Evolutionary conservation across 2,888 invertebrate species (phyloP), one percentile per base, ranked within the genome.

Genomic region (Nymphalis c-album): DNA sequence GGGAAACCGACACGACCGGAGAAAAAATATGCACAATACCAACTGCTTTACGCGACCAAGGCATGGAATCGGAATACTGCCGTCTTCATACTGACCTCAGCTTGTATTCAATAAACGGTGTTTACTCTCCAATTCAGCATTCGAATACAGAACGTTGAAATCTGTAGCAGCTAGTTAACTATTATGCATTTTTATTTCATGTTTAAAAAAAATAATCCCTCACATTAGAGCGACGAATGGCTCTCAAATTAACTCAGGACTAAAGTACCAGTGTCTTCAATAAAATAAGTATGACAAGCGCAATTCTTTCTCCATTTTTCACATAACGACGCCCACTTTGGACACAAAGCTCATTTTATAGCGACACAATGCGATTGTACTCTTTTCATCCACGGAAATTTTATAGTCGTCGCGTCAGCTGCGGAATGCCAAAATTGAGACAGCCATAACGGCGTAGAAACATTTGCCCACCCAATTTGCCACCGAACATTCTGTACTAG

Each of bases 281-380:
- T 60, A 62, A 63, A 61, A 69, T 67, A 70, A 60, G 58, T 85
- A 81, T 86, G 90, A 88, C 87, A 86, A 90, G 85, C 86, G 80
- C 82, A 80, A 89, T 88, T 88, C 85, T 83, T 86, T 88, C 89
- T 88, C 85, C 86, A 90, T 90, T 91, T 91, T 87, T 88, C 85
- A 88, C 80, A 84, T 86, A 88, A 90, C 85, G 87, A 85, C 85
- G 79, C 82, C 81, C 84, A 78, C 83, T 85, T 82, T 77, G 83
- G 81, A 80, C 85, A 90, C 87, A 91, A 91, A 90, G 88, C 82
- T 83, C 84, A 82, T 88, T 91, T 91, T 88, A 90, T 88, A 82
- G 84, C 85, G 78, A 85, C 84, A 90, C 90, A 91, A 90, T 90
- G 86, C 84, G 82, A 90, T 90, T 90, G 90, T 91, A 84, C 87